Evolutionary conservation across 2,888 invertebrate genomes (phyloP).

Genomic region (Fragum whitleyi): DNA sequence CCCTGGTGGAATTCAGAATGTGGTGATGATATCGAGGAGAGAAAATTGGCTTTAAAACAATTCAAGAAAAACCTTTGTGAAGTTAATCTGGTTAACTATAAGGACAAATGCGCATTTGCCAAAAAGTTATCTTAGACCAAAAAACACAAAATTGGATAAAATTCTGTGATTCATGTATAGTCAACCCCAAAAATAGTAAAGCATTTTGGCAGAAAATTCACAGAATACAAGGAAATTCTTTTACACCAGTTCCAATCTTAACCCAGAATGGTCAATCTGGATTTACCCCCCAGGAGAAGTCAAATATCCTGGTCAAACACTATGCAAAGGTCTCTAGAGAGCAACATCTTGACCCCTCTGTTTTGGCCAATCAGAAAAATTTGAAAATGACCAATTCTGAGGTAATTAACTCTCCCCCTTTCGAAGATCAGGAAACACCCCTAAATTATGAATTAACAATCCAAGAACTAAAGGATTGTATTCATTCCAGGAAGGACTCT

Average conservation of each 20-base stretch:
- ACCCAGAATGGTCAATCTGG: not conserved
- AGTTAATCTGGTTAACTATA: conserved; percentile 14
- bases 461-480: conserved; percentile 15
- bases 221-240: conserved; percentile 24
- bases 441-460: conserved; percentile 20
- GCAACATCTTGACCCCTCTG: conserved; percentile 1
- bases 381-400: conserved; percentile 5
- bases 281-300: conserved; percentile 12
- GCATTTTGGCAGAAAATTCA: conserved; percentile 30
- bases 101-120: not conserved
- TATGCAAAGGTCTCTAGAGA: conserved; percentile 28
- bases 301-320: conserved; percentile 6
- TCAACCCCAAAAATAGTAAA: conserved; percentile 13
- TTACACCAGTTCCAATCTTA: conserved; percentile 5
- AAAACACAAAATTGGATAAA: conserved; percentile 18
- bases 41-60: conserved; percentile 29
- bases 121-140: not conserved
- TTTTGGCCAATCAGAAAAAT: conserved; percentile 11
- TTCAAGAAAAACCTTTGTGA: conserved; percentile 17
- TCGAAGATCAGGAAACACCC: not conserved
- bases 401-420: not conserved
- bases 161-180: conserved; percentile 17
- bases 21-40: not conserved
- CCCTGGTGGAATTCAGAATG: conserved; percentile 23
- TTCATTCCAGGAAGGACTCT: conserved; percentile 6